These are phyloP conservation scores for Diploptera punctata DNA, from an alignment of 2,888 invertebrate species.

Conservation along the genomic window DNA sequence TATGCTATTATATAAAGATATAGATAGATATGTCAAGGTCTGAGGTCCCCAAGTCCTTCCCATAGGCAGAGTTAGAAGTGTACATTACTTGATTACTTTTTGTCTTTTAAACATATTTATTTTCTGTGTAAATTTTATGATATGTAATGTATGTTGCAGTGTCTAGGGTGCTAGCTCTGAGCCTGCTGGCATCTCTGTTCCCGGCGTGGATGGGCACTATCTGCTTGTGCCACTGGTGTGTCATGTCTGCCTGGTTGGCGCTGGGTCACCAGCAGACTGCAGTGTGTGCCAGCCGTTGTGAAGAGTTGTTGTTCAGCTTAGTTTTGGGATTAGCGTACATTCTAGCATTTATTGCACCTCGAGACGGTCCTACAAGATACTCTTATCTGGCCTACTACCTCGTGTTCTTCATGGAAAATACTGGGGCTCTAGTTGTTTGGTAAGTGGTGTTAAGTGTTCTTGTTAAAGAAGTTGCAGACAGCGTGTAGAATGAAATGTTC, in stretches of 20 bases:
- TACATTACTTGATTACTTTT: too few species aligned
- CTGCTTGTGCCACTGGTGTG: constrained; percentile 60
- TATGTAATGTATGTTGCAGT: constrained; percentile 54
- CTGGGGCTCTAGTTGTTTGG: constrained; percentile 58
- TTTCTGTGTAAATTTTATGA: too few species aligned
- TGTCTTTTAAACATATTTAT: too few species aligned
- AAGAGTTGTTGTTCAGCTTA: constrained; percentile 57
- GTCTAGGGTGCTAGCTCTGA: constrained; percentile 62
- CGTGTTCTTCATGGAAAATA: constrained; percentile 59
- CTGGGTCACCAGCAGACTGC: constrained; percentile 56
- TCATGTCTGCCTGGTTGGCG: constrained; percentile 64
- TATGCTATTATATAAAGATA: too few species aligned
- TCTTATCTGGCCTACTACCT: constrained; percentile 58
- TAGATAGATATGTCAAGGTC: too few species aligned
- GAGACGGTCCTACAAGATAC: constrained; percentile 65
- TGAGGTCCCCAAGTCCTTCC: too few species aligned
- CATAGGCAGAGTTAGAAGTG: too few species aligned
- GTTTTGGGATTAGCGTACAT: constrained; percentile 66
- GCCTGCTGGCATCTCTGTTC: constrained; percentile 62
- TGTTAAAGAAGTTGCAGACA: too few species aligned
- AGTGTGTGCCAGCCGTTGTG: constrained; percentile 56
- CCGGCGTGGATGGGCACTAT: constrained; percentile 59
- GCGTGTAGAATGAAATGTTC: too few species aligned
- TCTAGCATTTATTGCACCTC: constrained; percentile 65
- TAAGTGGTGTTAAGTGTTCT: too few species aligned